Evolutionary conservation across 2,888 invertebrate genomes (phyloP).

Genomic region (Rosalia funebris): DNA sequence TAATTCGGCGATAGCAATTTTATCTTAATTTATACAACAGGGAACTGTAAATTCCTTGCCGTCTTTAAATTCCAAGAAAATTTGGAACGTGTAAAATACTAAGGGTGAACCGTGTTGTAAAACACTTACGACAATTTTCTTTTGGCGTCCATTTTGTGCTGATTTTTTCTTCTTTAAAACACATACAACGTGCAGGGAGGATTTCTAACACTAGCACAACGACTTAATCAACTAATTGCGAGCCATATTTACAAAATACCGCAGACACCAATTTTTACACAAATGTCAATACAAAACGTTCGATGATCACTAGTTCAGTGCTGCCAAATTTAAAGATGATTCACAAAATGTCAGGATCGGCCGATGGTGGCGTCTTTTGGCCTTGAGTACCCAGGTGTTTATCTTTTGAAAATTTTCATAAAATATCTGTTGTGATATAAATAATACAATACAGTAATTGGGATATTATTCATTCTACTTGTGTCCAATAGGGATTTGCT

Average conservation of each 20-base stretch:
- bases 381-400: too few species aligned
- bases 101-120: constrained; percentile 11
- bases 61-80: constrained; percentile 4
- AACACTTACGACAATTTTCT: constrained; percentile 51
- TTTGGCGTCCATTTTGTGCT: constrained; percentile 47
- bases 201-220: constrained; percentile 37
- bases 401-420: too few species aligned
- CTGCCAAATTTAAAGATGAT: constrained; percentile 24
- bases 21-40: not conserved
- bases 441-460: too few species aligned
- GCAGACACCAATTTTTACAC: constrained; percentile 34
- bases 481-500: too few species aligned
- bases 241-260: constrained; percentile 37
- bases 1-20: not conserved
- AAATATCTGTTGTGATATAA: too few species aligned
- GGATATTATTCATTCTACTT: too few species aligned
- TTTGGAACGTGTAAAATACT: not conserved
- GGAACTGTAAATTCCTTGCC: not conserved
- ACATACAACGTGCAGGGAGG: constrained; percentile 35
- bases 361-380: not conserved
- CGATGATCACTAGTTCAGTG: constrained; percentile 25
- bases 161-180: constrained; percentile 29
- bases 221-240: constrained; percentile 17
- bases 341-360: constrained; percentile 3
- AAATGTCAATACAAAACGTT: constrained; percentile 41